Base-by-base conservation (phyloP, 2,113 vertebrate species). In the Spermophilus dauricus region DNA sequence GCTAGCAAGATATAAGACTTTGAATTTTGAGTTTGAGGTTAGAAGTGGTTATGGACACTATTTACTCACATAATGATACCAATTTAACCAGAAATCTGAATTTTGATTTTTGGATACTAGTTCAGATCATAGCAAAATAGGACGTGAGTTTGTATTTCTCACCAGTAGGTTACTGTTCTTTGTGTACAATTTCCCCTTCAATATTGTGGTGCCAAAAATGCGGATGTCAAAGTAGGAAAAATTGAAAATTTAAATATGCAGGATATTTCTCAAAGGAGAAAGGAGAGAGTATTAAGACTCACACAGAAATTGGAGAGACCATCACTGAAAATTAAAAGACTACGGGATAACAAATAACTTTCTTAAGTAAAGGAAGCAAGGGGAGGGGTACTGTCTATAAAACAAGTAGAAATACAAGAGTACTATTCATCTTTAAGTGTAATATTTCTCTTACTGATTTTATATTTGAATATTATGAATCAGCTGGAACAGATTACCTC, bases 391-490 rank as follows among this genome's bases (percentile, higher is more conserved):
- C 30, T 83, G 4, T 90, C 63, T 92, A 14, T 14, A 77, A 83
- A 87, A 5, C 45, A 37, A 53, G 12, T 81, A 5, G 5, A 94
- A 84, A 90, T 45, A 34, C 16, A 94, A 24, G 42, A 48, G 14
- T 28, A 26, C 3, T 4, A 58, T 95, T 91, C 16, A 53, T 78
- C 18, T 82, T 95, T 92, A 39, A 39, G 78, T 69, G 2, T 93
- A 94, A 9, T 37, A 9, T 78, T 92, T 94, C 14, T 84, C 30
- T 61, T 89, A 56, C 28, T 95, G 30, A 86, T 90, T 95, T 95
- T 85, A 53, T 32, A 84, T 76, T 89, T 34, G 93, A 24, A 80
- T 92, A 14, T 37, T 73, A 3, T 83, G 51, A 93, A 58, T 28
- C 37, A 87, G 4, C 24, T 67, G 24, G 39, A 80, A 84, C 3